A percentile compares a stretch with the other conserved stretches of the same genome.
Evolutionary conservation across 2,113 vertebrate species (phyloP).

Genomic region (Sialia sialis): DNA sequence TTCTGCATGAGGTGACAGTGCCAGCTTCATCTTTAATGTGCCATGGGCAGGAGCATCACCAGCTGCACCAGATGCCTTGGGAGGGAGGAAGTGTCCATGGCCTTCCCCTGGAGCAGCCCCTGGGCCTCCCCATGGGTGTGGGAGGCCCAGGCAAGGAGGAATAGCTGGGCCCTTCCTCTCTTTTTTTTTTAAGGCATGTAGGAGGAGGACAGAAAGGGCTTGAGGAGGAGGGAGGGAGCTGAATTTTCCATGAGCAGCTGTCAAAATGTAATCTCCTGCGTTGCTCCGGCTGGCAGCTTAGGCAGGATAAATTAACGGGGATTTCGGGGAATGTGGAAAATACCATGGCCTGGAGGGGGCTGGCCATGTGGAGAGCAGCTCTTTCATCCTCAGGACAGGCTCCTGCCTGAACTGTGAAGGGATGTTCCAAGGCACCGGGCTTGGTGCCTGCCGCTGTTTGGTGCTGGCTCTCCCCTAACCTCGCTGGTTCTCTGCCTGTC

Average conservation of each 20-base stretch:
- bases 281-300: constrained; percentile 23
- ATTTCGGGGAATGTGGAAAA: constrained; percentile 49
- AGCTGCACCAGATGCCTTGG: neutral
- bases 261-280: constrained; percentile 39
- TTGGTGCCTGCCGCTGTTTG: fast-evolving
- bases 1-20: neutral
- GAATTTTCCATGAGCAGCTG: constrained; percentile 64
- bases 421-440: fast-evolving
- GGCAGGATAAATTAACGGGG: constrained; percentile 40
- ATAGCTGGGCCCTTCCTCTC: neutral
- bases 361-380: neutral
- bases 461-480: neutral
- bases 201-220: constrained; percentile 15
- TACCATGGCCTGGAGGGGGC: neutral
- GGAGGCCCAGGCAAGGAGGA: neutral
- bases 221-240: constrained; percentile 1
- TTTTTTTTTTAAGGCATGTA: neutral
- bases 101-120: neutral
- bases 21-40: neutral
- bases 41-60: neutral
- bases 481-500: neutral
- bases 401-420: neutral
- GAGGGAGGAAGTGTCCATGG: neutral
- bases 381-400: neutral
- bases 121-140: fast-evolving